These are phyloP conservation scores for Neotoxoptera formosana DNA, from an alignment of 1,140 invertebrate species.

Conservation along the genomic window DNA sequence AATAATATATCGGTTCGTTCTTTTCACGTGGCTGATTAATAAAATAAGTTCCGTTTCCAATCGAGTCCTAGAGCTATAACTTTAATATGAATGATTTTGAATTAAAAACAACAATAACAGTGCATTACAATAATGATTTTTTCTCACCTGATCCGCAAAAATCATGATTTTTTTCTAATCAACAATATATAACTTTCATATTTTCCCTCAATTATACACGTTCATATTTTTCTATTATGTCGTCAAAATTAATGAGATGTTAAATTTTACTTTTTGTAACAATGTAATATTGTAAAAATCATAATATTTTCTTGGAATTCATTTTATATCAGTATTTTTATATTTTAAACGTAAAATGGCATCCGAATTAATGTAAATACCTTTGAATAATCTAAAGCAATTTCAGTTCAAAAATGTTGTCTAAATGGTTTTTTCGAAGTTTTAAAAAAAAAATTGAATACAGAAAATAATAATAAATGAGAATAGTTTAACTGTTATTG, in stretches of 20 bases:
- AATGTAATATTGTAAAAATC: background rate
- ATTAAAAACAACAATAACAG: background rate
- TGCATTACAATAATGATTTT: background rate
- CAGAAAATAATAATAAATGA: background rate
- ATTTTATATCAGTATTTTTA: background rate
- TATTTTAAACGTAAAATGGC: background rate
- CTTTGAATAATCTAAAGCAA: background rate
- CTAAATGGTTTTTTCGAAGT: background rate
- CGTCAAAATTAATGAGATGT: background rate
- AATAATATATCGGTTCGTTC: background rate
- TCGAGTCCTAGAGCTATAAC: background rate
- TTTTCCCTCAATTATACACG: background rate
- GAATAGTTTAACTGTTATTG: background rate
- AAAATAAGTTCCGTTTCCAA: background rate
- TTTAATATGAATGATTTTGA: background rate
- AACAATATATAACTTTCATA: background rate
- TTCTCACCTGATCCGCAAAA: background rate
- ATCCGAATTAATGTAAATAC: background rate
- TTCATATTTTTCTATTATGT: background rate
- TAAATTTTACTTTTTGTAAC: background rate
- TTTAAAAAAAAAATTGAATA: background rate
- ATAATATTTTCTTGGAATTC: background rate
- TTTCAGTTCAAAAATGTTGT: background rate
- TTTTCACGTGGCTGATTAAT: background rate
- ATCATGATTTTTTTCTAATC: background rate